Conservation (phyloP, 2,113 vertebrate species). For the Herpetotheres cachinnans region DNA sequence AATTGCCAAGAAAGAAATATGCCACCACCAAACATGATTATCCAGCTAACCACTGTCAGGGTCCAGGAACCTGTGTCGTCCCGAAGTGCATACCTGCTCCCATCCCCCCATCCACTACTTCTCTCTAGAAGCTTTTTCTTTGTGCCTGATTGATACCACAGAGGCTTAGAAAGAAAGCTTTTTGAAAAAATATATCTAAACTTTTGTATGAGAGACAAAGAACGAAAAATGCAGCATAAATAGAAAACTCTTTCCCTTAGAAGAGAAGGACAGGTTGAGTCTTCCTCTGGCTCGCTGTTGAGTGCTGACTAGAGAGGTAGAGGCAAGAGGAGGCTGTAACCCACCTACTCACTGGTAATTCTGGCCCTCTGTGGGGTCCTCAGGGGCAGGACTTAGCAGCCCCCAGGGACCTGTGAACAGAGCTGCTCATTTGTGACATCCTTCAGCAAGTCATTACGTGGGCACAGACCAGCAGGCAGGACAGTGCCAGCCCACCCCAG, state of each 20-base stretch:
- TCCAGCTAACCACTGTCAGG: neutral
- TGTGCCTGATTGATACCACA: neutral
- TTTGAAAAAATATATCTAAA: neutral
- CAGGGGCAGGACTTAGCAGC: neutral
- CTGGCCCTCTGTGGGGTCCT: neutral
- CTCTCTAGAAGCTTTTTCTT: neutral
- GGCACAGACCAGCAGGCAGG: neutral
- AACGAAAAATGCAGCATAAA: neutral
- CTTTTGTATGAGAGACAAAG: neutral
- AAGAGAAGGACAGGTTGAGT: neutral
- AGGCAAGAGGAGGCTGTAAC: neutral
- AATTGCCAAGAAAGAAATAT: neutral
- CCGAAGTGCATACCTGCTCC: rapidly evolving
- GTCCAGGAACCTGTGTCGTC: neutral
- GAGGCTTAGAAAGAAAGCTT: neutral
- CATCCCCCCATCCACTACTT: neutral
- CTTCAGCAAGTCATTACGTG: neutral
- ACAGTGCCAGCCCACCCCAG: neutral
- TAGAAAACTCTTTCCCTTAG: neutral
- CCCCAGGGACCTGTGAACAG: neutral
- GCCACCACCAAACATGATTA: neutral
- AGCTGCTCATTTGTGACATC: neutral
- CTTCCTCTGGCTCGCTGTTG: neutral
- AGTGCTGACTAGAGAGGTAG: neutral
- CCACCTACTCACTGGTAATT: neutral